Percentiles rank a stretch among this genome's conserved stretches.
These are phyloP conservation scores for Charina bottae DNA, from an alignment of 2,113 vertebrate species.

Conservation along the genomic window DNA sequence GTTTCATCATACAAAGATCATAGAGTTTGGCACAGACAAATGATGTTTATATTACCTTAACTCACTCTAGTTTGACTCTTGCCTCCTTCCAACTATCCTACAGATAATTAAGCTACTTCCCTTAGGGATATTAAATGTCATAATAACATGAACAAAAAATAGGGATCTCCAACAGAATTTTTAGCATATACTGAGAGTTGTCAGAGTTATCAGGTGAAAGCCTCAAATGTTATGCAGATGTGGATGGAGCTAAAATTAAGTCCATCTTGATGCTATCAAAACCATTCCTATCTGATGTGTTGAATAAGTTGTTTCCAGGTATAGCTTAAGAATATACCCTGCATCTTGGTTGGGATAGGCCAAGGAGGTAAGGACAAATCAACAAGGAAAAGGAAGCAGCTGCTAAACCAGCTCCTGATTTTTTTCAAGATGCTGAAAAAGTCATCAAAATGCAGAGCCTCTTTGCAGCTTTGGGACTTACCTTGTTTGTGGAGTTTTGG, in stretches of 20 bases:
- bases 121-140: background rate
- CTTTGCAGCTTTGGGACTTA: background rate
- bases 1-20: background rate
- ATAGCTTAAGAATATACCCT: background rate
- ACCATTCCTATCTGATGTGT: background rate
- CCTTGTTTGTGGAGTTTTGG: background rate
- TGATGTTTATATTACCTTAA: background rate
- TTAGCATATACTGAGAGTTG: background rate
- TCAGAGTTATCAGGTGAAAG: background rate
- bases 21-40: background rate
- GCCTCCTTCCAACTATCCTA: background rate
- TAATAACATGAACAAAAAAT: background rate
- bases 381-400: background rate
- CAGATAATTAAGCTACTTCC: background rate
- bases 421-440: accelerated
- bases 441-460: background rate
- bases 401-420: accelerated
- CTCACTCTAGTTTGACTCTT: background rate
- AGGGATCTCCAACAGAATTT: background rate
- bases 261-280: background rate
- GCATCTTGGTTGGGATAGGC: accelerated
- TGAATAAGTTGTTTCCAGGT: background rate
- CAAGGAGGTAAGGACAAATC: background rate
- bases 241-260: constrained; percentile 29
- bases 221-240: background rate